Evolutionary conservation across 2,888 invertebrate genomes (phyloP).

Genomic region (Parthenolecanium corni): DNA sequence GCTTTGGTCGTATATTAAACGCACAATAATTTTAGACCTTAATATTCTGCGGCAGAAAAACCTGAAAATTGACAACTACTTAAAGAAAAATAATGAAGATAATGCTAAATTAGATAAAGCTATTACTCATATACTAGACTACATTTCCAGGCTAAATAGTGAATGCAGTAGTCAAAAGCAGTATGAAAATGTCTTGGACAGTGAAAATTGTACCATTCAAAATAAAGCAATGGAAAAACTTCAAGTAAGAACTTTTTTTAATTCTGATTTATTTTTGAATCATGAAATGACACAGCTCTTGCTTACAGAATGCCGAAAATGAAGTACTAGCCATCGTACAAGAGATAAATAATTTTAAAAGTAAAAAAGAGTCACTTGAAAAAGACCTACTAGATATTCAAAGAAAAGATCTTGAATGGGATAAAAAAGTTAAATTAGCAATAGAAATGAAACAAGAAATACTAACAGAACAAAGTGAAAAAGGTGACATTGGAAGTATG

Average conservation of each 20-base stretch:
- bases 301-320: background rate
- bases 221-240: slow-evolving; percentile 8
- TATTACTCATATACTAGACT: background rate
- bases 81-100: slow-evolving; percentile 4
- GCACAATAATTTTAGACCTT: slow-evolving; percentile 21
- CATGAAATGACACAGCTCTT: background rate
- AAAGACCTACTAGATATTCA: slow-evolving; percentile 51
- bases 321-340: background rate
- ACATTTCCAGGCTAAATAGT: slow-evolving; percentile 9
- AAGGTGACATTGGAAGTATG: slow-evolving; percentile 65
- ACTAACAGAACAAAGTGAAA: slow-evolving; percentile 50
- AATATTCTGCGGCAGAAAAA: background rate
- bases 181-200: background rate
- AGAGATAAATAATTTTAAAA: slow-evolving; percentile 4
- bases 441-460: slow-evolving; percentile 58
- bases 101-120: slow-evolving; percentile 2
- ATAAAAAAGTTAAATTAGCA: slow-evolving; percentile 59
- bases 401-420: slow-evolving; percentile 65
- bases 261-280: background rate
- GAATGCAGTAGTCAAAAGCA: slow-evolving; percentile 9
- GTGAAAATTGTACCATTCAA: slow-evolving; percentile 9
- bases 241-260: background rate
- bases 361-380: slow-evolving; percentile 39
- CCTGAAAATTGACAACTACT: background rate
- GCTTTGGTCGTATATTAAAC: too few relatives aligned